Conservation (phyloP, 2,888 invertebrate species). For the Calliopum simillimum region DNA sequence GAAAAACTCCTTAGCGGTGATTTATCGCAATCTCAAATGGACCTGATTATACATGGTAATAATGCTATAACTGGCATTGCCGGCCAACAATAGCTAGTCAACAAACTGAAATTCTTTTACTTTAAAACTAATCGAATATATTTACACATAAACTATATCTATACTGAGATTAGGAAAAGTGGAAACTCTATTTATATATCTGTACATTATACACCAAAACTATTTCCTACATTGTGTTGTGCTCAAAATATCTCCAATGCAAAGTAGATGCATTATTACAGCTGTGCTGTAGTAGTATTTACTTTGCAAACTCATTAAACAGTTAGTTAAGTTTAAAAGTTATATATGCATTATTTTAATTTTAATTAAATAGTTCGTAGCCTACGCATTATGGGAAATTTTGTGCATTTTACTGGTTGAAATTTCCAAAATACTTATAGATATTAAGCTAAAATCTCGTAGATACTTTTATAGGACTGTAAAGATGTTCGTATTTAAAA, state of each 20-base stretch:
- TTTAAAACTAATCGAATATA: neutral
- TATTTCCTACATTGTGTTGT: no score
- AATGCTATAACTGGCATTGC: slow-evolving; percentile 58
- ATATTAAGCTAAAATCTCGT: no score
- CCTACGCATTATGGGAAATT: no score
- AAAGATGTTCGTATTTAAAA: no score
- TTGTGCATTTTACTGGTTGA: no score
- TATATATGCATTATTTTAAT: slow-evolving; percentile 34
- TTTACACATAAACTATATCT: slow-evolving; percentile 37
- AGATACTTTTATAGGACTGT: no score
- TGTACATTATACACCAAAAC: no score
- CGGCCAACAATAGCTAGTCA: slow-evolving; percentile 42
- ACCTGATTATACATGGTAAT: slow-evolving; percentile 62
- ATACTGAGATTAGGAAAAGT: neutral
- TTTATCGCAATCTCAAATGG: slow-evolving; percentile 64
- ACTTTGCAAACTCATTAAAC: slow-evolving; percentile 8
- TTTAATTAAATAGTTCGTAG: slow-evolving; percentile 9
- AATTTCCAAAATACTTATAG: no score
- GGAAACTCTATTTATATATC: slow-evolving; percentile 6
- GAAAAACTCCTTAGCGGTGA: slow-evolving; percentile 60
- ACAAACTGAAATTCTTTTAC: slow-evolving; percentile 30
- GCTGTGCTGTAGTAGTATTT: slow-evolving; percentile 28
- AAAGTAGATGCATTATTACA: neutral
- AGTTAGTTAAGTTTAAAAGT: neutral
- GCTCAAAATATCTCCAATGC: no score